Conservation (phyloP, 2,888 invertebrate genomes). For the Kryphioiulus occultus region DNA sequence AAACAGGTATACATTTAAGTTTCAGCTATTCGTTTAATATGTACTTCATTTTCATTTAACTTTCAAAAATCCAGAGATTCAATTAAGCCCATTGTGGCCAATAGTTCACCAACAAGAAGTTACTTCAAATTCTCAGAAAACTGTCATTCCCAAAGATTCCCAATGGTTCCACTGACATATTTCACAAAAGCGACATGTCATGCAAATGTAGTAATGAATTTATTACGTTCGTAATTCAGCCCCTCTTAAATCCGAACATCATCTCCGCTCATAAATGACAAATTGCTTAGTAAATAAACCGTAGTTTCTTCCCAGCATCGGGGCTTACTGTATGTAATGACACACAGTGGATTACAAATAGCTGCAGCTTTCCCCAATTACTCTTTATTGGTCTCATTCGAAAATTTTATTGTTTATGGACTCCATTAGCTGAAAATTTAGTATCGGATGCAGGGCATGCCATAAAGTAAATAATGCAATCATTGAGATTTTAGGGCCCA, state of each 20-base stretch:
- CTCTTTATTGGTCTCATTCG: background rate
- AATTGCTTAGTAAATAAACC: background rate
- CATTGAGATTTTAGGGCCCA: background rate
- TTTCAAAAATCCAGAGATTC: too few species aligned
- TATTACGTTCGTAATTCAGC: background rate
- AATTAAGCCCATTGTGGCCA: too few species aligned
- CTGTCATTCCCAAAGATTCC: too few species aligned
- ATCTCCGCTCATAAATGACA: background rate
- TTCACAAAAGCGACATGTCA: too few species aligned
- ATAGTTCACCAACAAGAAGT: too few species aligned
- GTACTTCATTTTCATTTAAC: too few species aligned
- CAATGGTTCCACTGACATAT: too few species aligned
- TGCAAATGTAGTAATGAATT: too few species aligned
- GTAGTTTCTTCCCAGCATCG: background rate
- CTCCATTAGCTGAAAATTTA: background rate
- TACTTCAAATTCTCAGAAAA: too few species aligned
- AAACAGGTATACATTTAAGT: too few species aligned
- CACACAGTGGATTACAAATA: background rate
- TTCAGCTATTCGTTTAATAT: too few species aligned
- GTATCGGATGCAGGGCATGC: background rate
- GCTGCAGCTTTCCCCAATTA: background rate
- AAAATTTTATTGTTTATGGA: constrained; percentile 2
- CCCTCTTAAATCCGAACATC: background rate
- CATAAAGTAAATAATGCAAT: background rate
- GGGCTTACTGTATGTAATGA: too few species aligned